Conservation (phyloP, 2,113 vertebrate genomes). For the Corvus moneduloides region DNA sequence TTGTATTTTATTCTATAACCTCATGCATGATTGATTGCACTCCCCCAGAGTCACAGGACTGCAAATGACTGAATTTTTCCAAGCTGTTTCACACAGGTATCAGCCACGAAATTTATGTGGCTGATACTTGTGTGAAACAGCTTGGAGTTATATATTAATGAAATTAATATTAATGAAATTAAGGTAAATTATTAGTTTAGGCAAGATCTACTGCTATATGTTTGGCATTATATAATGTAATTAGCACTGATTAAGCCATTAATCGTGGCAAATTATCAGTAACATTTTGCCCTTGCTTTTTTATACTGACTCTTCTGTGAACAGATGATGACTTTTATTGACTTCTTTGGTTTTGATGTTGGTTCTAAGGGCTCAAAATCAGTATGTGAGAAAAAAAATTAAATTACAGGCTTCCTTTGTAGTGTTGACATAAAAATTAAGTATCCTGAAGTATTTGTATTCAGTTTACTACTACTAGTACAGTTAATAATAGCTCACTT, state of each 20-base stretch:
- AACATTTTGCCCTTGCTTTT: neutral
- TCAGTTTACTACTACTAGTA: neutral
- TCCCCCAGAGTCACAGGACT: neutral
- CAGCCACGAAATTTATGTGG: neutral
- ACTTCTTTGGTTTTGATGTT: neutral
- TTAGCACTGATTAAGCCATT: constrained; percentile 27
- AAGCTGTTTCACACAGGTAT: constrained; percentile 16
- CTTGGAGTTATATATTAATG: neutral
- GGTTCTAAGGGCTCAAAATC: neutral
- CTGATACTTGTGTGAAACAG: neutral
- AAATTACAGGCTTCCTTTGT: neutral
- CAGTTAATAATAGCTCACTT: neutral
- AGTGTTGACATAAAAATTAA: neutral
- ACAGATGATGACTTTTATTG: neutral
- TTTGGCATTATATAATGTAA: neutral
- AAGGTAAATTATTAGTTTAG: constrained; percentile 29
- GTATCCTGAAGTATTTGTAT: neutral
- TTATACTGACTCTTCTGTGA: neutral
- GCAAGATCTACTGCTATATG: neutral
- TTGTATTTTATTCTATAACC: constrained; percentile 3
- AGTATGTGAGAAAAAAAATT: neutral
- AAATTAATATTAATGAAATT: constrained; percentile 44
- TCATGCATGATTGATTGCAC: constrained; percentile 12
- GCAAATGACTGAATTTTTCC: constrained; percentile 22
- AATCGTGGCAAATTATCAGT: neutral